These are phyloP conservation scores for Ispidina picta DNA, from an alignment of 2,797 vertebrate genomes.

Conservation along the genomic window DNA sequence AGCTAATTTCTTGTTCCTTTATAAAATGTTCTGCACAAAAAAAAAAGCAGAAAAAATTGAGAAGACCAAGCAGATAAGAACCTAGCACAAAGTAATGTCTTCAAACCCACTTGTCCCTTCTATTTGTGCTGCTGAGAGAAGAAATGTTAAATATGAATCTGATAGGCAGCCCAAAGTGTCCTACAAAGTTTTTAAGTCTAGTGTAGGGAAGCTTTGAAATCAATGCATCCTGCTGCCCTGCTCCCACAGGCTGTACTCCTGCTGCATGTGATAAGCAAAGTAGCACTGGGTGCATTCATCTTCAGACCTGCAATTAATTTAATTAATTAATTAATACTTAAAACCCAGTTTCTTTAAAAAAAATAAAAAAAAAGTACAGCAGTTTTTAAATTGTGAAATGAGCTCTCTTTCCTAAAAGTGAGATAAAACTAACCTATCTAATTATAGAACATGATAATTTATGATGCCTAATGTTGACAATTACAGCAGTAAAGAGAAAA, in stretches of 20 bases:
- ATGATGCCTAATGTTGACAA: slow-evolving; percentile 53
- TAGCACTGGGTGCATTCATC: background rate
- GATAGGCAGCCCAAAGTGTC: background rate
- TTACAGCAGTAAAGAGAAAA: slow-evolving; percentile 60
- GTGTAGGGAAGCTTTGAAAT: background rate
- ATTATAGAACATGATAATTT: slow-evolving; percentile 56
- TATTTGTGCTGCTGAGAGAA: background rate
- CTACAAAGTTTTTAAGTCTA: background rate
- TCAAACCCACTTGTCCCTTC: background rate
- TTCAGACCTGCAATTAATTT: background rate
- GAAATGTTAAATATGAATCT: background rate
- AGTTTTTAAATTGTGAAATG: background rate
- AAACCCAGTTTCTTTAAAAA: background rate
- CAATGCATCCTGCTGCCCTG: background rate
- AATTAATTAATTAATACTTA: background rate
- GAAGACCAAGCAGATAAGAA: background rate
- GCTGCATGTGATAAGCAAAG: background rate
- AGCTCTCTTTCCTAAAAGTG: background rate
- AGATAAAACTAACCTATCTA: slow-evolving; percentile 29
- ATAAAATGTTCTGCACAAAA: background rate
- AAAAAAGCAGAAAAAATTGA: background rate
- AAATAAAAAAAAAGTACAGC: background rate
- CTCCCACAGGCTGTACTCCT: background rate
- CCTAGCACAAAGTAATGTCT: background rate
- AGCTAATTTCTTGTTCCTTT: slow-evolving; percentile 21